Base-by-base conservation (phyloP, 2,113 vertebrate species). In the Abramis brama region DNA sequence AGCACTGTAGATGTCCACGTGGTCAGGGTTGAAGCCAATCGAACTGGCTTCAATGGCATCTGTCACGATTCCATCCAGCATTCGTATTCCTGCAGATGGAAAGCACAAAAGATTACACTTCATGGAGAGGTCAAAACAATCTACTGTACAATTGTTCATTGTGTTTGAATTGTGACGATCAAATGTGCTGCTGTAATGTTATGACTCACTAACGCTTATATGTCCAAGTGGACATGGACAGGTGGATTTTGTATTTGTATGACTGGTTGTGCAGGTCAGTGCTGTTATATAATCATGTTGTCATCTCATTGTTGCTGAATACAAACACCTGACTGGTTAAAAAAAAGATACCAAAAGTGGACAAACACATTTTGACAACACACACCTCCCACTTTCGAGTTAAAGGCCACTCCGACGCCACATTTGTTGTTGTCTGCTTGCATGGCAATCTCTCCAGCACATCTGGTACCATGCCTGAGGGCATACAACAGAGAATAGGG, bases 31-130 rank as follows among this genome's bases (percentile, higher is more conserved):
- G 92, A 98, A 99, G 36, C 98, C 98, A 1, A 99, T 99, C 4
- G 98, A 99, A 89, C 98, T 99, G 74, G 98, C 98, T 91, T 99
- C 98, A 6, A 99, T 99, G 66, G 98, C 98, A 83, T 99, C 98
- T 0, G 98, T 99, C 88, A 99, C 97, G 60, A 99, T 98, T 76
- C 98, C 98, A 74, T 99, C 98, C 87, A 99, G 90, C 98, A 99
- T 99, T 13, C 98, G 95, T 86, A 99, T 99, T 25, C 98, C 98
- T 99, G 84, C 36, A 50, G 19, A 57, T 62, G 85, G 30, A 66
- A 10, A 23, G 27, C 39, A 36, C 62, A 79, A 17, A 73, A 43
- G 12, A 36, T 3, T 23, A 33, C 5, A 7, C 11, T 43, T 17
- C 70, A 52, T 12, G 4, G 15, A 15, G 47, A 79, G 1, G 2